Evolutionary conservation across 2,797 vertebrate species (phyloP), one percentile per base, ranked within the genome.

Genomic region (Ctenosaura bakeri): DNA sequence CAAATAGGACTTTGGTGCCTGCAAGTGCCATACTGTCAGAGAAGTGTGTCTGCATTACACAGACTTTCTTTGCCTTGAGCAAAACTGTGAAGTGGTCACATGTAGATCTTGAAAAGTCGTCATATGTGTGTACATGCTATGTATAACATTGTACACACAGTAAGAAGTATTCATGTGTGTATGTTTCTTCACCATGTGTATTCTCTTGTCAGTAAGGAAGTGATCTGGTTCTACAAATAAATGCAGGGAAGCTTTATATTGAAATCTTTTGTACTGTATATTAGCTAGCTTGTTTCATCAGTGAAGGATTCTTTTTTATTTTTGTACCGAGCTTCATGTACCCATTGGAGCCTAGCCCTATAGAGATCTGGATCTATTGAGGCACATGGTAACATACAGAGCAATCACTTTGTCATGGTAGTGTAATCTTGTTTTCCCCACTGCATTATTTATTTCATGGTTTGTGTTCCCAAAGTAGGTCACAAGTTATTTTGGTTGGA

Each of bases 391-490:
- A 24, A 86, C 81, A 86, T 81, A 24, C 77, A 74, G 69, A 76
- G 79, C 35, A 87, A 90, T 66, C 71, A 50, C 71, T 76, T 87
- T 87, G 14, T 9, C 85, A 76, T 77, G 83, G 76, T 26, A 80
- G 42, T 52, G 2, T 76, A 90, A 83, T 87, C 69, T 76, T 83
- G 38, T 38, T 38, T 26, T 66, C 84, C 50, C 62, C 64, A 88
- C 66, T 42, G 26, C 50, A 20, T 59, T 74, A 85, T 86, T 64
- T 62, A 82, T 90, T 76, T 87, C 69, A 90, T 82, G 85, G 69
- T 77, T 54, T 85, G 38, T 89, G 52, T 77, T 85, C 83, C 35
- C 38, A 78, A 89, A 85, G 88, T 89, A 87, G 69, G 69, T 86
- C 78, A 82, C 59, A 87, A 74, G 16, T 79, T 76, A 29, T 87